Percentiles rank a stretch among this genome's conserved stretches.
These are phyloP conservation scores for Tetragnatha montana DNA, from an alignment of 2,888 invertebrate species.

Conservation along the genomic window DNA sequence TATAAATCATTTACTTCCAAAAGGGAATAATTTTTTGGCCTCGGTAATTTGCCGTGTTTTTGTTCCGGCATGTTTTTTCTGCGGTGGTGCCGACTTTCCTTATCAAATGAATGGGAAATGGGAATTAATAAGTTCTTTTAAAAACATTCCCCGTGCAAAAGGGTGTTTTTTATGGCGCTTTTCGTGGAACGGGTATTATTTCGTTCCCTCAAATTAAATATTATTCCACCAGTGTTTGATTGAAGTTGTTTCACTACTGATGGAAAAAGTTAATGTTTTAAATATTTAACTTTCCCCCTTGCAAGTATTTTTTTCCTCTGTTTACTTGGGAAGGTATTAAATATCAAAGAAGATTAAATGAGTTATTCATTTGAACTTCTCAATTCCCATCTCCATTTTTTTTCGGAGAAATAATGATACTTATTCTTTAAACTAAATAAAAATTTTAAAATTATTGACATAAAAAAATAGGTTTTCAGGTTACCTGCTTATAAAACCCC, in stretches of 20 bases:
- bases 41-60: conserved; percentile 15
- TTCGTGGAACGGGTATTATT: background rate
- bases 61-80: background rate
- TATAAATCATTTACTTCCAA: conserved; percentile 44
- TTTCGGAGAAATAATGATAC: no score
- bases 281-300: background rate
- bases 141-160: background rate
- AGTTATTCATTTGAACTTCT: no score
- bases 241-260: background rate
- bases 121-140: background rate
- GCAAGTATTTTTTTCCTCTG: no score
- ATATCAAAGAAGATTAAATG: no score
- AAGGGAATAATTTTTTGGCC: background rate
- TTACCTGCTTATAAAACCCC: no score
- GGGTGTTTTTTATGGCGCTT: background rate
- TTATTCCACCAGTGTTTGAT: background rate
- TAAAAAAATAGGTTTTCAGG: no score
- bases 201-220: background rate
- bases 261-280: background rate
- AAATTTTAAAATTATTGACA: no score
- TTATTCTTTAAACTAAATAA: no score
- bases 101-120: background rate
- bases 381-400: no score
- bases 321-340: no score
- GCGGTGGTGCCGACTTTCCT: background rate